Percentiles rank a stretch among this genome's conserved stretches.
phyloP scores from a whole-genome alignment of 2,113 vertebrate species.

The Felis chaus region DNA sequence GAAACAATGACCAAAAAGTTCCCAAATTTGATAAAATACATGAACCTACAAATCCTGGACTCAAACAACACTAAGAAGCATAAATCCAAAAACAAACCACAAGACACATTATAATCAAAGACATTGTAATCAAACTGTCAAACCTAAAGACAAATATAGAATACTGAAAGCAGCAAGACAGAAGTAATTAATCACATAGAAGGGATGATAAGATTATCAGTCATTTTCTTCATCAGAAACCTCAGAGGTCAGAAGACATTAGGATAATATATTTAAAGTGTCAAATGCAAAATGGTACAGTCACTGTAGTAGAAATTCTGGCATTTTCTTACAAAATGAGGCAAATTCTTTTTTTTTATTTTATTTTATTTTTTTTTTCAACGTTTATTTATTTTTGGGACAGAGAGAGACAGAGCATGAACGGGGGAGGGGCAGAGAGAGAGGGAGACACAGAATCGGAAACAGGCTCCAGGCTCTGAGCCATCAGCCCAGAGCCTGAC shows the following conservation, averaged over 20 bases:
- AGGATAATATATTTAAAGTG: neutral
- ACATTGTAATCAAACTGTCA: neutral
- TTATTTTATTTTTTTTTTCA: too few species aligned
- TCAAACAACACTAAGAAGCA: neutral
- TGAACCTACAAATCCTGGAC: neutral
- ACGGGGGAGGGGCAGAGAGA: too few species aligned
- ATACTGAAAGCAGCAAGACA: neutral
- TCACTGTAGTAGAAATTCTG: neutral
- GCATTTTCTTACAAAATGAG: neutral
- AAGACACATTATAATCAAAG: neutral
- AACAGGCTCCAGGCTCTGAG: too few species aligned
- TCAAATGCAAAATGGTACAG: neutral
- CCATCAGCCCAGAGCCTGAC: too few species aligned
- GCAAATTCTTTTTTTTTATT: too few species aligned
- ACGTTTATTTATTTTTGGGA: too few species aligned
- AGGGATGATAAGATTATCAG: neutral
- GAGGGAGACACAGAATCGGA: too few species aligned
- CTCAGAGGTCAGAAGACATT: neutral
- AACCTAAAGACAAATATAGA: neutral
- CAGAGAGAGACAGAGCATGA: too few species aligned
- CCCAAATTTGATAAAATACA: neutral
- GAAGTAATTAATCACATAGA: neutral
- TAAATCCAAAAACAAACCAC: neutral
- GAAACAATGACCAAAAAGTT: neutral
- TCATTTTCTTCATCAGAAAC: neutral